Percentiles rank a stretch among this genome's conserved stretches.
Conservation (phyloP, 2,797 vertebrate species). For the Carcharodon carcharias region DNA sequence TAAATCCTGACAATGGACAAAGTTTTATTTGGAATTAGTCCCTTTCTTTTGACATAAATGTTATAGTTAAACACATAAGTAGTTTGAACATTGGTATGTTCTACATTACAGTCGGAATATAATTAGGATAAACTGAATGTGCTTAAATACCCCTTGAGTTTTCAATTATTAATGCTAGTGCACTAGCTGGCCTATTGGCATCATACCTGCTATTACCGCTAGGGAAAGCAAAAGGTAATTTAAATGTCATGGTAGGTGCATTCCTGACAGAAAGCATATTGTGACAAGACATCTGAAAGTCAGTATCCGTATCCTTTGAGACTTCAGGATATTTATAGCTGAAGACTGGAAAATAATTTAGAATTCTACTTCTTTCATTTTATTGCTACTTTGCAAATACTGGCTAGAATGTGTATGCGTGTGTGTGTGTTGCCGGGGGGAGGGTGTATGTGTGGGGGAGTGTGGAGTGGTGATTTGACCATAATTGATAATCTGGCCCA, state of each 20-base stretch:
- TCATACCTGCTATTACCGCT: not conserved
- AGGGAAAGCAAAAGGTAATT: not conserved
- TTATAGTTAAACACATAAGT: not conserved
- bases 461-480: not conserved
- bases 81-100: not conserved
- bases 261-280: not conserved
- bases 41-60: no score
- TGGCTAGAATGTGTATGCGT: not conserved
- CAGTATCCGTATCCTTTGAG: not conserved
- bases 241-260: not conserved
- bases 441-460: no score
- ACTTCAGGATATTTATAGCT: not conserved
- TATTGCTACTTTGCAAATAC: not conserved
- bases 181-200: not conserved
- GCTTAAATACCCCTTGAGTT: not conserved
- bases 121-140: not conserved
- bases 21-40: no score
- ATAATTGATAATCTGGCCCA: not conserved
- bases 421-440: no score
- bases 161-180: constrained; percentile 1
- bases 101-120: not conserved
- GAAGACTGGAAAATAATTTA: not conserved
- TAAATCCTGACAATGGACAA: no score
- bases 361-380: not conserved
- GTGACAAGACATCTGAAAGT: not conserved